Conservation (phyloP, 1,140 invertebrate species). For the Galleria mellonella region DNA sequence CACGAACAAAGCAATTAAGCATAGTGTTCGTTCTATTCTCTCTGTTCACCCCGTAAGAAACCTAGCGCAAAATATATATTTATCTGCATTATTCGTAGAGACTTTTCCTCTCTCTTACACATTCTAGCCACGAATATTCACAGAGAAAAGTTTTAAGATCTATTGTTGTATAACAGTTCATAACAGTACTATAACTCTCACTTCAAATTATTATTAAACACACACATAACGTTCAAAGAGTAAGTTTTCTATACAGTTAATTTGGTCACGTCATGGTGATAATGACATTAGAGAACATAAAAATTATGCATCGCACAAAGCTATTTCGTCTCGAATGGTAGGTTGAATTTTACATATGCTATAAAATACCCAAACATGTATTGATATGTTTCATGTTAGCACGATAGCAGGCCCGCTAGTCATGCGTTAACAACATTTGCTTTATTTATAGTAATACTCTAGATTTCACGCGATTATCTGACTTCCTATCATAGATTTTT, state of each 20-base stretch:
- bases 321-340: slow-evolving; percentile 5
- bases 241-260: slow-evolving; percentile 10
- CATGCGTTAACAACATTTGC: not conserved
- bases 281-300: slow-evolving; percentile 10
- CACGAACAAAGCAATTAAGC: too few relatives aligned
- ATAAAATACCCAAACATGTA: not conserved
- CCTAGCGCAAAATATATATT: too few relatives aligned
- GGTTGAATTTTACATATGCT: slow-evolving; percentile 2
- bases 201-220: slow-evolving; percentile 1
- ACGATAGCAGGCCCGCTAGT: not conserved
- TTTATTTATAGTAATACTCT: slow-evolving; percentile 1
- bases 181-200: slow-evolving; percentile 2
- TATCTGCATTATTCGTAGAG: too few relatives aligned
- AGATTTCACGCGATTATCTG: slow-evolving; percentile 6
- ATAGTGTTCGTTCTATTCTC: too few relatives aligned
- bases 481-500: slow-evolving; percentile 8
- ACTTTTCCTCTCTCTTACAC: too few relatives aligned
- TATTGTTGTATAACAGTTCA: slow-evolving; percentile 3
- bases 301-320: slow-evolving; percentile 10
- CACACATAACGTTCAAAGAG: slow-evolving; percentile 5
- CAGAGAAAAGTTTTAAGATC: not conserved
- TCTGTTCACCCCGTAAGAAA: too few relatives aligned
- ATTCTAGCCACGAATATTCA: not conserved
- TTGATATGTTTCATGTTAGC: not conserved
- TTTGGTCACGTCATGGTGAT: slow-evolving; percentile 12